Evolutionary conservation across 2,113 vertebrate genomes (phyloP), one percentile per base, ranked within the genome.

Genomic region (Tinamus guttatus): DNA sequence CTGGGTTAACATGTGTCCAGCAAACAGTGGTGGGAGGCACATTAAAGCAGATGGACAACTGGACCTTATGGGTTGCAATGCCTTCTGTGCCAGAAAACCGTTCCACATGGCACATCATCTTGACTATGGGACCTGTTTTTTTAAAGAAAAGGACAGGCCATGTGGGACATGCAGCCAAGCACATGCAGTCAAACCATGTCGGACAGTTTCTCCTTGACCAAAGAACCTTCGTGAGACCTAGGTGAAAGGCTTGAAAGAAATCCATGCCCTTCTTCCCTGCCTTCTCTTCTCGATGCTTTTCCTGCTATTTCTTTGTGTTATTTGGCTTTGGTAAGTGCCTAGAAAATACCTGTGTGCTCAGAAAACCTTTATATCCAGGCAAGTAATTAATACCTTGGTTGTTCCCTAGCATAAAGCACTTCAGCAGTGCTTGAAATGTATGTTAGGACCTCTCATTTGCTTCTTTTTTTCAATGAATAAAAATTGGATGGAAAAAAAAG

Each of bases 1-100:
- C 8, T 70, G 14, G 68, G 51, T 43, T 76, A 73, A 30, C 21
- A 7, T 9, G 15, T 0, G 0, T 4, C 67, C 38, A 28, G 18
- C 20, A 7, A 62, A 17, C 6, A 8, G 21, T 1, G 4, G 49
- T 1, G 21, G 69, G 74, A 32, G 54, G 28, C 32, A 43, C 7
- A 1, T n/a, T 3, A 6, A 40, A 59, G 58, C 4, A 15, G 56
- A 38, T 0, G 16, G 40, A 4, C 40, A 51, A 1, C 18, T 40
- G 43, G 27, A 60, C 14, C 0, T 54, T 25, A 7, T 3, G 41
- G 41, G 47, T 38, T 56, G 34, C 47, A 13, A 4, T 20, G 3
- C 38, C 36, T 52, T 9, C 60, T 34, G 34, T 34, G 40, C 10
- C 45, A 54, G 13, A 52, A 82, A 68, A 40, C 11, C 58, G 71